Conservation (phyloP, 92 coral and sea anemone genomes). For the Epizoanthus stellaris region DNA sequence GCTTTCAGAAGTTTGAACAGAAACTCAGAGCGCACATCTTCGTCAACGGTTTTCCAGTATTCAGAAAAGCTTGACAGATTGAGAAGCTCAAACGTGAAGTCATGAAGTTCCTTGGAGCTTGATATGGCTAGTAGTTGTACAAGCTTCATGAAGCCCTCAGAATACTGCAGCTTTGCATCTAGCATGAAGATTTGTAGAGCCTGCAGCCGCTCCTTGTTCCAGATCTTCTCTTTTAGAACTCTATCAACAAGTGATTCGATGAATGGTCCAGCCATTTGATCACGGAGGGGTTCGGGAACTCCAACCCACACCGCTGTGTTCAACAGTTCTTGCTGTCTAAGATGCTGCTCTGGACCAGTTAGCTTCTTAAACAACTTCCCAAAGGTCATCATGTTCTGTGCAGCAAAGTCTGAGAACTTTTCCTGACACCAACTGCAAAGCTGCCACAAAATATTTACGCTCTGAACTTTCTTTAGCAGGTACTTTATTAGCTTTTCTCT, state of each 20-base stretch:
- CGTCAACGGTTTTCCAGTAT: conserved; percentile 27
- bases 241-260: conserved; percentile 39
- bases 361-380: conserved; percentile 13
- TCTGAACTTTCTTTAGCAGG: background rate
- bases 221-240: conserved; percentile 3
- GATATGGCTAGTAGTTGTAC: conserved; percentile 10
- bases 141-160: conserved; percentile 6
- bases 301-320: conserved; percentile 52
- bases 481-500: too few relatives aligned
- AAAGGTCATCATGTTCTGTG: conserved; percentile 10
- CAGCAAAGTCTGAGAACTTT: background rate
- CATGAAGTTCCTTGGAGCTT: conserved; percentile 12
- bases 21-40: background rate
- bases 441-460: conserved; percentile 13
- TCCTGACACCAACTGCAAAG: conserved; percentile 18
- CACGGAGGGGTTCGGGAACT: conserved; percentile 55
- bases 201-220: conserved; percentile 14
- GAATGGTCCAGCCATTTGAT: conserved; percentile 54
- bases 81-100: conserved; percentile 9
- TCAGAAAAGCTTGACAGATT: background rate
- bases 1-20: background rate
- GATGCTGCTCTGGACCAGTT: background rate
- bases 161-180: conserved; percentile 50
- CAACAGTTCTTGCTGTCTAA: conserved; percentile 52
- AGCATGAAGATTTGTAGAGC: conserved; percentile 34